A percentile compares a stretch with the other conserved stretches of the same genome.
phyloP scores from a whole-genome alignment of 2,888 invertebrate genomes.

The Thymelicus sylvestris region DNA sequence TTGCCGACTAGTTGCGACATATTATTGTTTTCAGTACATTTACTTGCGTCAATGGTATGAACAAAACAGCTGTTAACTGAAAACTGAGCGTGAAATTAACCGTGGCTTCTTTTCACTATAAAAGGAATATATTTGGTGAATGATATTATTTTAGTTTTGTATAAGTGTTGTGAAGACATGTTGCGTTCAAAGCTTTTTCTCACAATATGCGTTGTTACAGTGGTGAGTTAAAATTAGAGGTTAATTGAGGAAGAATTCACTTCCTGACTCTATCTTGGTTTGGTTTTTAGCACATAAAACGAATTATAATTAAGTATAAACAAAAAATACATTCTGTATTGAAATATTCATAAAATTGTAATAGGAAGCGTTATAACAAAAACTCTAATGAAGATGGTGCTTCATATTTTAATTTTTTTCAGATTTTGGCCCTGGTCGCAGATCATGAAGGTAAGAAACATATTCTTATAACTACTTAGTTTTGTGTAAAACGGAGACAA shows the following conservation, averaged over 20 bases:
- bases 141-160: slow-evolving; percentile 15
- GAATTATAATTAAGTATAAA: no score
- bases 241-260: slow-evolving; percentile 26
- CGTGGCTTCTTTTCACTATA: slow-evolving; percentile 28
- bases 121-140: slow-evolving; percentile 21
- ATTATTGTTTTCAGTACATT: neutral
- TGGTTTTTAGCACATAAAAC: slow-evolving; percentile 8
- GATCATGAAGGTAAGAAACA: slow-evolving; percentile 46
- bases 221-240: slow-evolving; percentile 24
- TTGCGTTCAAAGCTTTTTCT: slow-evolving; percentile 16
- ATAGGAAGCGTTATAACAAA: neutral
- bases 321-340: neutral
- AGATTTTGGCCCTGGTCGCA: slow-evolving; percentile 44
- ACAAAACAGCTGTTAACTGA: slow-evolving; percentile 12
- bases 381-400: neutral
- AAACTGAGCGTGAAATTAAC: slow-evolving; percentile 31
- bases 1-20: neutral
- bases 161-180: slow-evolving; percentile 30
- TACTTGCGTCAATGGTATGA: slow-evolving; percentile 14
- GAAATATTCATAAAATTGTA: neutral
- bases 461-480: no score
- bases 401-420: slow-evolving; percentile 34
- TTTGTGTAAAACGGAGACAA: neutral
- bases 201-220: slow-evolving; percentile 17
- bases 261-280: slow-evolving; percentile 2